Evolutionary conservation across 1,140 invertebrate species (phyloP), one percentile per base, ranked within the genome.

Genomic region (Aricia agestis): DNA sequence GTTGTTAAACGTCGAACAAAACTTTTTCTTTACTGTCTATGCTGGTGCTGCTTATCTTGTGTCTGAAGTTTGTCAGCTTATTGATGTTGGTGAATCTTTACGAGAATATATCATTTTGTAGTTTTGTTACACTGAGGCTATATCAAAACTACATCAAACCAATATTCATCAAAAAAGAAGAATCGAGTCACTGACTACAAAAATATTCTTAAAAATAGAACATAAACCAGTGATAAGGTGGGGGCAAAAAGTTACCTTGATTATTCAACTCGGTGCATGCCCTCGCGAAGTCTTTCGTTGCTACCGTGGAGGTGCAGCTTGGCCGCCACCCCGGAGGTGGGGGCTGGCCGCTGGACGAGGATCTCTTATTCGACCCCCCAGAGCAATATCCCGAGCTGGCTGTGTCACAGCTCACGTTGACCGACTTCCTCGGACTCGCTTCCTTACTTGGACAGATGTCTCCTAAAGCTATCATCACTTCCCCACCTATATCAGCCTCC

Each of bases 401-500:
- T 6, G 91, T 92, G 80, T 92, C 91, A 77, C 87, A 91, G 73
- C 90, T 92, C 10, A 90, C 82, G 69, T 90, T 92, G 6, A 92
- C 89, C 19, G 90, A 90, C 73, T 92, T 92, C 42, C 89, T 87
- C 2, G 91, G 90, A 85, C 90, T 92, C 0, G 89, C 90, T 72
- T 92, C 91, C 74, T 91, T 92, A 76, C 89, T 91, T 17, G 82
- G 82, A 81, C 88, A 89, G 15, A 90, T 86, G 70, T 89, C 87
- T 19, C 82, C 83, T 15, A 90, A 72, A 18, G 83, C 78, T 79
- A 89, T 85, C 25, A 90, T 87, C 32, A 86, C 82, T 74, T 89
- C 87, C 9, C 82, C 85, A 32, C 86, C 87, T 66, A 88, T 83
- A 66, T 89, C 97, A 73, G 96, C 96, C 84, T 96, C 90, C 93